Evolutionary conservation across 2,113 vertebrate genomes (phyloP).

Genomic region (Erythrocercus mccallii): DNA sequence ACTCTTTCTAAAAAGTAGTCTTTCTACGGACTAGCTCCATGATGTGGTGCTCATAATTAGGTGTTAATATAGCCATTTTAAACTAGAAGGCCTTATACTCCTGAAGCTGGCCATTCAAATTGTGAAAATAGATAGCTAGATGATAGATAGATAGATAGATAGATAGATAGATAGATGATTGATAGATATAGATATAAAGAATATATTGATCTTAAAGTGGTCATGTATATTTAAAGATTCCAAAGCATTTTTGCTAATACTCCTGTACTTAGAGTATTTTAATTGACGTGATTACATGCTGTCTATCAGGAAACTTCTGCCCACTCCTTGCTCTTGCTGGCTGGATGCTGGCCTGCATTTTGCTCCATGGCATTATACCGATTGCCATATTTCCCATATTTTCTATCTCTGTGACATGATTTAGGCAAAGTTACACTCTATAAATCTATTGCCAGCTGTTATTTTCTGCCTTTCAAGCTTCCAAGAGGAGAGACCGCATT

Average conservation of each 20-base stretch:
- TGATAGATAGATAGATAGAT: too few relatives aligned
- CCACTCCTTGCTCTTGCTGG: neutral
- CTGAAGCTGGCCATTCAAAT: neutral
- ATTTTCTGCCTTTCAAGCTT: neutral
- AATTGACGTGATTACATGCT: neutral
- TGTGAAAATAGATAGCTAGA: too few relatives aligned
- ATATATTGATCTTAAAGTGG: neutral
- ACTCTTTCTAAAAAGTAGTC: neutral
- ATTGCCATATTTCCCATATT: neutral
- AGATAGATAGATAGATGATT: too few relatives aligned
- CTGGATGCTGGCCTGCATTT: neutral
- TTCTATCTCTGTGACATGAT: neutral
- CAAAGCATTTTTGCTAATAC: neutral
- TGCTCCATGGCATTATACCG: neutral
- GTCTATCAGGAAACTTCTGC: neutral
- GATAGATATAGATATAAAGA: neutral
- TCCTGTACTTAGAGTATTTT: neutral
- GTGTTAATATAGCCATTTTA: neutral
- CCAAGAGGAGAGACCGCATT: neutral
- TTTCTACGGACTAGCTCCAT: neutral
- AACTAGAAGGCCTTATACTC: neutral
- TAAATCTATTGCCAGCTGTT: neutral
- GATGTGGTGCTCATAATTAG: neutral
- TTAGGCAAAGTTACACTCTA: neutral
- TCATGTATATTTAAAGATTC: rapidly evolving